phyloP scores from a whole-genome alignment of 35 echinoderm and acorn worm genomes.

The Ptychodera flava region DNA sequence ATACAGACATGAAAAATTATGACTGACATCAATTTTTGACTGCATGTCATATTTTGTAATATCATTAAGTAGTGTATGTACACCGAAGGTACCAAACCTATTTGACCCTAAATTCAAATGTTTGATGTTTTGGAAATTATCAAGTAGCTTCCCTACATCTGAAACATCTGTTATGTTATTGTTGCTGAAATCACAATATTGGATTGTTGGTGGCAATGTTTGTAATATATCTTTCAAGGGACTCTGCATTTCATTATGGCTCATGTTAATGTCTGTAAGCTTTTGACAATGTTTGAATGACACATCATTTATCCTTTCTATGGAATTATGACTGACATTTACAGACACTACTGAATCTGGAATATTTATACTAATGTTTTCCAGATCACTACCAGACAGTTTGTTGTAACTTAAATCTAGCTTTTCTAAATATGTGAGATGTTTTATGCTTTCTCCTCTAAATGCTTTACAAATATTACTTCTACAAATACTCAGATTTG shows the following conservation, averaged over 20 bases:
- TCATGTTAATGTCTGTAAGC: no score
- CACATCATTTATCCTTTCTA: no score
- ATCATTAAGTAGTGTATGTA: neutral
- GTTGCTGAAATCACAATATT: neutral
- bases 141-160: neutral
- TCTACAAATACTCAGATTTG: no score
- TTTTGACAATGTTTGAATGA: no score
- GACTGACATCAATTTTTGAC: neutral
- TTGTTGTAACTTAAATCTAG: neutral
- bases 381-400: neutral
- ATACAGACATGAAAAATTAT: neutral
- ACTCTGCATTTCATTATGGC: no score
- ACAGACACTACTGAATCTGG: neutral
- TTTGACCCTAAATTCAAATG: neutral
- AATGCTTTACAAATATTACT: no score
- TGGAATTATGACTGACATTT: no score
- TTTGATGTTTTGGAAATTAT: neutral
- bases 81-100: neutral
- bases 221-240: no score
- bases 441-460: no score
- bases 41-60: neutral
- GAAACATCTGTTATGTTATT: neutral
- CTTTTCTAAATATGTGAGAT: no score
- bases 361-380: neutral
- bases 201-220: no score